phyloP scores from a whole-genome alignment of 37 sponge, comb jelly and placozoan species.

The Cliona cf. orientalis region DNA sequence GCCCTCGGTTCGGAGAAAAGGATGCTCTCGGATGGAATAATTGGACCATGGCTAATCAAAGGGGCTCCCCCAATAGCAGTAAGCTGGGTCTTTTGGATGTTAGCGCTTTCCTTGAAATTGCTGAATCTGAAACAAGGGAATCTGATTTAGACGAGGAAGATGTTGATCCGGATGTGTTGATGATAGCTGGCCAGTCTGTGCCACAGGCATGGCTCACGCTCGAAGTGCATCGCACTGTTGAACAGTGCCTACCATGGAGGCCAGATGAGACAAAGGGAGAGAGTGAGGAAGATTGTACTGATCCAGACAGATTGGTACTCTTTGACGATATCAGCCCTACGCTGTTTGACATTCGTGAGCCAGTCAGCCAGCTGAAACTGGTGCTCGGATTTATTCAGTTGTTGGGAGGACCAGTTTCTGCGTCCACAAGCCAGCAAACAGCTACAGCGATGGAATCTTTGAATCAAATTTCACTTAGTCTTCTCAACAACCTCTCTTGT shows the following conservation, averaged over 20 bases:
- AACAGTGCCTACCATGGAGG: constrained; percentile 65
- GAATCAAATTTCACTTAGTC: too few species aligned
- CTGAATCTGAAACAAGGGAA: neutral
- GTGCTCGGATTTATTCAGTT: constrained; percentile 69
- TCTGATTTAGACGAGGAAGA: neutral
- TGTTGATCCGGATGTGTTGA: neutral
- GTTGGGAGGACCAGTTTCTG: constrained; percentile 60
- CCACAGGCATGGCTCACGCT: constrained; percentile 69
- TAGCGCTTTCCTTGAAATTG: neutral
- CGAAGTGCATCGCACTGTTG: constrained; percentile 55
- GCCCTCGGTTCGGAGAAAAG: constrained; percentile 70
- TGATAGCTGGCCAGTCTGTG: neutral
- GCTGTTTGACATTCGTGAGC: constrained; percentile 56
- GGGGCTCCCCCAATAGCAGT: too few species aligned
- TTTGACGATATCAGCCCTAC: constrained; percentile 77
- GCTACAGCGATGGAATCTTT: too few species aligned
- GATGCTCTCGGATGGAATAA: constrained; percentile 74
- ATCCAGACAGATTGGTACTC: constrained; percentile 75
- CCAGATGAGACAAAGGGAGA: constrained; percentile 15
- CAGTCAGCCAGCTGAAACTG: constrained; percentile 41
- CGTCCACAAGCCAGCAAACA: too few species aligned
- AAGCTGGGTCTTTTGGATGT: neutral
- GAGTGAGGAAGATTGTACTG: constrained; percentile 65
- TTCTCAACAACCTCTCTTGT: too few species aligned
- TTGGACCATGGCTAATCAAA: constrained; percentile 67